These are phyloP conservation scores for Catalaphyllia jardinei DNA, from an alignment of 64 coral and sea anemone species.

Conservation along the genomic window DNA sequence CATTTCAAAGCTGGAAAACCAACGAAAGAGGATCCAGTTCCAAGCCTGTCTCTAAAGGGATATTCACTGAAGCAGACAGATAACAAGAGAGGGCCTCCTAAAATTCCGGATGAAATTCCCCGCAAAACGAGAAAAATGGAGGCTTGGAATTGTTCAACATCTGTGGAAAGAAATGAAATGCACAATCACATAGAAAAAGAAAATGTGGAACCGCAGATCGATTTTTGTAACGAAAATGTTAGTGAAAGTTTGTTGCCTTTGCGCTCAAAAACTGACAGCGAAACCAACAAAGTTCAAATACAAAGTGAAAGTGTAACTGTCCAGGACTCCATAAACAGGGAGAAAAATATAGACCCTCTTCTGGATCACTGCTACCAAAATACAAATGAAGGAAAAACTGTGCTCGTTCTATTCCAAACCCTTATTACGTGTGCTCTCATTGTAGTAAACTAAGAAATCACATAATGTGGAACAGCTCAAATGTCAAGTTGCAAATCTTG, in stretches of 20 bases:
- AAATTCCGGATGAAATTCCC: no score
- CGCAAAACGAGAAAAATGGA: no score
- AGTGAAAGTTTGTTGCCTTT: constrained; percentile 37
- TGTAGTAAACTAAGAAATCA: no score
- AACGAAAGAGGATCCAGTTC: constrained; percentile 38
- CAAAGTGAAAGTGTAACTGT: constrained; percentile 51
- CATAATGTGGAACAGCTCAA: no score
- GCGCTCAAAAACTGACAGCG: constrained; percentile 27
- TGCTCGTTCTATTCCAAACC: no score
- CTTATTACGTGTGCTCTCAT: no score
- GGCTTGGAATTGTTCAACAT: background rate
- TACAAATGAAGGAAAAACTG: no score
- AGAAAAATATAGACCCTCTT: constrained; percentile 3
- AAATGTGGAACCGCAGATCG: constrained; percentile 49
- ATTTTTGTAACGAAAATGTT: constrained; percentile 27
- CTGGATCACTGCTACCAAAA: no score
- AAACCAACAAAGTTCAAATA: constrained; percentile 55
- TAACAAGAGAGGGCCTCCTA: no score
- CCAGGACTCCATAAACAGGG: constrained; percentile 40
- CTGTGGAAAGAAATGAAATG: constrained; percentile 46
- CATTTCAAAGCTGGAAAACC: constrained; percentile 24
- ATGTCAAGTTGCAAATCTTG: no score
- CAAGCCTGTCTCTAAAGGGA: constrained; percentile 19
- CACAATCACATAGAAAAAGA: constrained; percentile 38
- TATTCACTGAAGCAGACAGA: no score